Percentiles rank a stretch among this genome's conserved stretches.
phyloP scores from a whole-genome alignment of 2,113 vertebrate genomes.

The Tauraco erythrolophus region DNA sequence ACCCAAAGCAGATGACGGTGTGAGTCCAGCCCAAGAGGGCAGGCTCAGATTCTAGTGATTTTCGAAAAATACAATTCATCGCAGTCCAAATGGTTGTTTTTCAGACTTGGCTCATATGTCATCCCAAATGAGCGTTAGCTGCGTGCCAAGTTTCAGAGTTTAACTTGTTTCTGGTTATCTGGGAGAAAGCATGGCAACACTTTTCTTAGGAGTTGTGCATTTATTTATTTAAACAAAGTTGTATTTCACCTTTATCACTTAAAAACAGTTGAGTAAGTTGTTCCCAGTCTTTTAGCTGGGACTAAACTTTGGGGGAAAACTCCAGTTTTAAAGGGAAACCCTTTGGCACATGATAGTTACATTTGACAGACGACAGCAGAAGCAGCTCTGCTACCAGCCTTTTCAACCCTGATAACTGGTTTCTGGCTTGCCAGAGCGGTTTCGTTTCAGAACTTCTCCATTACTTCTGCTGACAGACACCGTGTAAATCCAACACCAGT shows the following conservation, averaged over 20 bases:
- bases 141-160: not conserved
- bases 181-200: not conserved
- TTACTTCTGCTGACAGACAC: not conserved
- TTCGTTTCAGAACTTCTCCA: not conserved
- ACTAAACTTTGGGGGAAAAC: not conserved
- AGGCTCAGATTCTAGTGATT: not conserved
- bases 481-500: not conserved
- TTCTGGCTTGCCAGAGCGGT: not conserved
- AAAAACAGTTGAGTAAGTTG: not conserved
- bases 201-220: not conserved
- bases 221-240: not conserved
- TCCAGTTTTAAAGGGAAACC: not conserved
- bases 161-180: not conserved
- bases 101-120: not conserved
- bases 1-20: not conserved
- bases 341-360: accelerated
- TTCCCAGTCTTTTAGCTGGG: not conserved
- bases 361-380: not conserved
- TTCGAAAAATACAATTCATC: not conserved
- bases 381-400: not conserved
- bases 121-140: not conserved
- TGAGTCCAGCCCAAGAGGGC: not conserved
- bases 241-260: not conserved
- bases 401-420: not conserved
- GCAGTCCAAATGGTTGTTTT: conserved; percentile 22